Percentiles rank a stretch among this genome's conserved stretches.
These are phyloP conservation scores for Blera fallax DNA, from an alignment of 2,888 invertebrate species.

Conservation along the genomic window DNA sequence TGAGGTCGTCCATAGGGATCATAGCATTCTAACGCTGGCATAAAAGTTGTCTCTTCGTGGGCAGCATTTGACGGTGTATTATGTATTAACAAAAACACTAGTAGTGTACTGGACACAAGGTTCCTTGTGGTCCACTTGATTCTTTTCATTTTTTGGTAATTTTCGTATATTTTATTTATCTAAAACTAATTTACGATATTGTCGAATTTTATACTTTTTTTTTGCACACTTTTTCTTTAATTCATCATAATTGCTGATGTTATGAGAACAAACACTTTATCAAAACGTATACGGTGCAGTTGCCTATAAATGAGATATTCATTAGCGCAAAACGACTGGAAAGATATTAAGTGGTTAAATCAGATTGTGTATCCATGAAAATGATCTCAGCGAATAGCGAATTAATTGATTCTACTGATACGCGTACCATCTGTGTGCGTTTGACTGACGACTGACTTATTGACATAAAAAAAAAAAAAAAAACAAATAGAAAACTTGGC, in stretches of 20 bases:
- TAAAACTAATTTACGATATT: slow-evolving; percentile 15
- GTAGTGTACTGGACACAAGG: slow-evolving; percentile 73
- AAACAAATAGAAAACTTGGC: slow-evolving; percentile 26
- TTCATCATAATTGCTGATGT: slow-evolving; percentile 41
- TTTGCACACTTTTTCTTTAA: slow-evolving; percentile 29
- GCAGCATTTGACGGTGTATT: slow-evolving; percentile 74
- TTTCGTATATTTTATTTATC: slow-evolving; percentile 18
- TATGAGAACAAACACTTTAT: slow-evolving; percentile 11
- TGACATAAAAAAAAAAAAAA: slow-evolving; percentile 26
- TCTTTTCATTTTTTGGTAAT: slow-evolving; percentile 76
- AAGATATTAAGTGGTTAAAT: slow-evolving; percentile 45
- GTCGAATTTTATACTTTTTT: slow-evolving; percentile 2
- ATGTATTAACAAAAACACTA: slow-evolving; percentile 73
- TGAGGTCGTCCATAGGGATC: slow-evolving; percentile 83
- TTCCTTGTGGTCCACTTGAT: slow-evolving; percentile 78
- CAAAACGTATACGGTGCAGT: slow-evolving; percentile 21
- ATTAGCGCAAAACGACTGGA: not conserved
- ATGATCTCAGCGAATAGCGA: slow-evolving; percentile 58
- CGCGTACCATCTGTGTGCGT: slow-evolving; percentile 43
- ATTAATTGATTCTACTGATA: slow-evolving; percentile 46
- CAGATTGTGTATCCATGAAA: slow-evolving; percentile 40
- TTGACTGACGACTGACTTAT: slow-evolving; percentile 15
- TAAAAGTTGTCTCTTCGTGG: slow-evolving; percentile 78
- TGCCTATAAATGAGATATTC: slow-evolving; percentile 12
- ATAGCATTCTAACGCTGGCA: slow-evolving; percentile 83